Percentiles rank a stretch among this genome's conserved stretches.
These are phyloP conservation scores for Glareola pratincola DNA, from an alignment of 2,113 vertebrate species.

Conservation along the genomic window DNA sequence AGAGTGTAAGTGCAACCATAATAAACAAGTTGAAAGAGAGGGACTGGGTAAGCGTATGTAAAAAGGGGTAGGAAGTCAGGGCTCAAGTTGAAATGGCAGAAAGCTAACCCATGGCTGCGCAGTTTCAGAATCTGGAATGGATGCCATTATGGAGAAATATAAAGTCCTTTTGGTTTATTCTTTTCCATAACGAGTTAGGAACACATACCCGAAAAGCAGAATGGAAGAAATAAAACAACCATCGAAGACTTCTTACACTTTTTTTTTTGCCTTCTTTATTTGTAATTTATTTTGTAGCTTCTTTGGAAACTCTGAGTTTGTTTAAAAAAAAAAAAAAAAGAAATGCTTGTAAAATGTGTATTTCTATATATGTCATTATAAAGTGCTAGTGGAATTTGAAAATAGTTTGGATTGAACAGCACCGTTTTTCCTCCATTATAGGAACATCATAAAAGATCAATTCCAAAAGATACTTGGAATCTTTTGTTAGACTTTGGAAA, in stretches of 20 bases:
- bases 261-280: not conserved
- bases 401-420: not conserved
- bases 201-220: not conserved
- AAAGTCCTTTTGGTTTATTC: not conserved
- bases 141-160: not conserved
- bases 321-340: too few species aligned
- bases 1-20: not conserved
- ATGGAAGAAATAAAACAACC: not conserved
- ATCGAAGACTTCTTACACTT: not conserved
- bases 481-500: constrained; percentile 94
- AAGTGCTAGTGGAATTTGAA: not conserved
- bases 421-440: constrained; percentile 29
- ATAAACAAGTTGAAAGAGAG: not conserved
- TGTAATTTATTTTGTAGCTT: not conserved
- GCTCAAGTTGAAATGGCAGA: not conserved
- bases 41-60: not conserved
- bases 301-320: not conserved
- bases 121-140: not conserved
- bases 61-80: not conserved
- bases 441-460: constrained; percentile 97
- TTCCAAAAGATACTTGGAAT: constrained; percentile 97
- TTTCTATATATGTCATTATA: not conserved
- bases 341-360: not conserved
- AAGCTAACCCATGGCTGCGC: too few species aligned
- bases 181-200: not conserved